Evolutionary conservation across 2,113 vertebrate species (phyloP).

Genomic region (Zingel zingel): DNA sequence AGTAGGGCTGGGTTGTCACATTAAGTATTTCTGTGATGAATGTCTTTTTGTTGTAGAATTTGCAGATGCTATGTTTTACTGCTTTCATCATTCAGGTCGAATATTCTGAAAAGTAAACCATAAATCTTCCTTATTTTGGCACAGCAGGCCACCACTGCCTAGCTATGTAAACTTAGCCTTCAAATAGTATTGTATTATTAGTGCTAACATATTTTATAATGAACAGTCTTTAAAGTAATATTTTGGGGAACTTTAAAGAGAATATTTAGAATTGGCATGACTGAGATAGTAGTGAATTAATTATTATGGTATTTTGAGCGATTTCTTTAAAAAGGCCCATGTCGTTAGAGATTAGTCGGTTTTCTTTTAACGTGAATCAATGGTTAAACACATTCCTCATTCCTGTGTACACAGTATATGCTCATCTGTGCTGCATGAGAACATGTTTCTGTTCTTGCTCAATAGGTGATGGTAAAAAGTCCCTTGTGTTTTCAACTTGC

Average conservation of each 20-base stretch:
- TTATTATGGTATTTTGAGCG: not conserved
- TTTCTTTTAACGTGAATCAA: not conserved
- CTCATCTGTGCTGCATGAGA: not conserved
- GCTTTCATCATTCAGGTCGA: conserved; percentile 26
- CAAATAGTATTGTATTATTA: not conserved
- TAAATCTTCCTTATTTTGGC: not conserved
- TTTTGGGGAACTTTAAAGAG: not conserved
- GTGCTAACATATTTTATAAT: not conserved
- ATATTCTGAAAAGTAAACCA: conserved; percentile 24
- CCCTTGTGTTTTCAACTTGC: not conserved
- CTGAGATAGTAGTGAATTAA: not conserved
- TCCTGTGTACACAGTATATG: not conserved
- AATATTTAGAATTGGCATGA: not conserved
- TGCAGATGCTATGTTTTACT: conserved; percentile 30
- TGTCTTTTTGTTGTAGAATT: conserved; percentile 33
- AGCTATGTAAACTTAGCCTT: not conserved
- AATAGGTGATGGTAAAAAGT: not conserved
- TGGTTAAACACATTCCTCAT: not conserved
- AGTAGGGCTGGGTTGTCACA: conserved; percentile 20
- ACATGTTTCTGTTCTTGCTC: conserved; percentile 1
- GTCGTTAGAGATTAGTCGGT: not conserved
- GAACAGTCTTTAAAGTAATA: not conserved
- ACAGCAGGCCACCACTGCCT: not conserved
- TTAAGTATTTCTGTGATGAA: conserved; percentile 46
- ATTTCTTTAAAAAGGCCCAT: not conserved